These are phyloP conservation scores for Cyrtonyx montezumae DNA, from an alignment of 2,113 vertebrate genomes.

Conservation along the genomic window DNA sequence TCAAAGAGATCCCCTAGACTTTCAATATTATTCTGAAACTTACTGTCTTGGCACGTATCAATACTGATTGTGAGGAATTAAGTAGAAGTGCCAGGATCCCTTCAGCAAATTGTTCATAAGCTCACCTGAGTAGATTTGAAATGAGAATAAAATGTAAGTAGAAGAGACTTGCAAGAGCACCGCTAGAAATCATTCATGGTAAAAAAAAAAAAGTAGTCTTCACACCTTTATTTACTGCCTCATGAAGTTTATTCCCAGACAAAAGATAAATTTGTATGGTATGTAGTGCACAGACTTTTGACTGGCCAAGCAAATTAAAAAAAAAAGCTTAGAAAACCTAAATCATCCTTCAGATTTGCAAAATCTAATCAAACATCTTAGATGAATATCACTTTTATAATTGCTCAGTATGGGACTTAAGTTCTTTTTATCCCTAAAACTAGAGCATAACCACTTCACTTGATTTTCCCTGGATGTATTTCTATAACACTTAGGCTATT, in stretches of 20 bases:
- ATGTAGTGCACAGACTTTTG: background rate
- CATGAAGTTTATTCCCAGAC: background rate
- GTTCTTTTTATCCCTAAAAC: background rate
- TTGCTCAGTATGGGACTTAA: background rate
- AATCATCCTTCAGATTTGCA: background rate
- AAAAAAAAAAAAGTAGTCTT: background rate
- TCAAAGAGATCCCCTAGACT: background rate
- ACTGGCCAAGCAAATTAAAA: background rate
- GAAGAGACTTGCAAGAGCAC: background rate
- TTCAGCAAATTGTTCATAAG: background rate
- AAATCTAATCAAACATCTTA: background rate
- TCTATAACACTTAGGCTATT: background rate
- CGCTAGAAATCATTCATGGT: background rate
- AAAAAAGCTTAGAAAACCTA: background rate
- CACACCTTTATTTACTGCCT: background rate
- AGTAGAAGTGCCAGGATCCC: background rate
- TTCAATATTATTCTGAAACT: background rate
- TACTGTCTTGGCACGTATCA: background rate
- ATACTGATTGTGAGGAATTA: background rate
- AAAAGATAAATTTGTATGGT: background rate
- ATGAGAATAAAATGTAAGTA: background rate
- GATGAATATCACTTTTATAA: background rate
- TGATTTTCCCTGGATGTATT: background rate
- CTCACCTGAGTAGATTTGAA: background rate
- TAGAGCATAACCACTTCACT: background rate